Base-by-base conservation (phyloP, 2,113 vertebrate genomes). In the Rostratula benghalensis region DNA sequence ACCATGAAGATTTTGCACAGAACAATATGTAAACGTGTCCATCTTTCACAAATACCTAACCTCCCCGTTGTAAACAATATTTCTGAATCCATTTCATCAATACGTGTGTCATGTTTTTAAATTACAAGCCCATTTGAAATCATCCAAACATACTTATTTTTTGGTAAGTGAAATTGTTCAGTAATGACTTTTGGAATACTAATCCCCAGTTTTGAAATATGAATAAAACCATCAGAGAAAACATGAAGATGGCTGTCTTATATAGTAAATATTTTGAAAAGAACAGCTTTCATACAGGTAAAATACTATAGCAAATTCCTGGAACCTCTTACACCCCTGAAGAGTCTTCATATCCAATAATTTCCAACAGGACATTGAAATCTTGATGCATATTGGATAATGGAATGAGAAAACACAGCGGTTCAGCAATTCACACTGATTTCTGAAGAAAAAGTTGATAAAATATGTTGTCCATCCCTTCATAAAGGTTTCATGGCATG, bases 201-300 rank as follows among this genome's bases (percentile, higher is more conserved):
- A 76, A 76, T 83, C 87, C 15, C 15, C 69, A 68, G 27, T 33
- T 79, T 73, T 85, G n/a, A 73, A 87, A 89, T 13, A 56, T 4
- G 7, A 95, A 50, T 21, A 87, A 73, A 93, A 43, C 5, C 30
- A 73, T 43, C 28, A 76, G 22, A 80, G n/a, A 85, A 95, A 85
- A 61, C 41, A 79, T 6, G 13, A 83, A 90, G 45, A 83, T 61
- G 41, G 11, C 41, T 79, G 54, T 57, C 5, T 80, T 85, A 13
- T 13, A 11, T 85, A 70, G 30, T n/a, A 94, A 94, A 83, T 83
- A 80, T 64, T 93, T 76, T 79, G 30, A 76, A 79, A 81, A 46
- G 23, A 68, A 75, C 24, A 84, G 14, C 25, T 91, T 89, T 91
- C 87, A 79, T 75, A 64, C 4, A 60, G 35, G 71, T 71, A 71